Conservation (phyloP, 2,113 vertebrate species). For the Physeter macrocephalus region DNA sequence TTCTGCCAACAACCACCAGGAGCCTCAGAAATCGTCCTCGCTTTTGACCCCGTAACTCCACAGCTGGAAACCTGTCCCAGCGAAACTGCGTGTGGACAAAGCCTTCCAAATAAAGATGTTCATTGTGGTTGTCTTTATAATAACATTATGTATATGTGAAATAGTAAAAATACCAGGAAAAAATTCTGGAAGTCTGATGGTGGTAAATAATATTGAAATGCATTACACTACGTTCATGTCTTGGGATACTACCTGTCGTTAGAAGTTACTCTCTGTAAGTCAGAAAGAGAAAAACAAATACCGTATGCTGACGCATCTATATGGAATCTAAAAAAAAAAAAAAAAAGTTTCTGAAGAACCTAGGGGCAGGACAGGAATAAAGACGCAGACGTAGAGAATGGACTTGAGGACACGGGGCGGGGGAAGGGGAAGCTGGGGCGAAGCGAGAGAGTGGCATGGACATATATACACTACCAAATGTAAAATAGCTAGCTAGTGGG, state of each 20-base stretch:
- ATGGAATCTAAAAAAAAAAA: no score
- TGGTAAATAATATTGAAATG: rapidly evolving
- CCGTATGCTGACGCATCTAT: no score
- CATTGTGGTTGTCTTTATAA: not conserved
- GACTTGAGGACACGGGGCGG: no score
- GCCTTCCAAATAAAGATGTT: not conserved
- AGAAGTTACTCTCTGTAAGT: not conserved
- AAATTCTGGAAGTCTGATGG: not conserved
- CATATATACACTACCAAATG: no score
- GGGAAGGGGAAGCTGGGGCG: no score
- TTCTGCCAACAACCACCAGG: rapidly evolving
- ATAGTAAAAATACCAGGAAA: not conserved
- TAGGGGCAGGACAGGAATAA: no score
- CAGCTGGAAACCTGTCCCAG: not conserved
- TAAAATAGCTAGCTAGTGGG: no score
- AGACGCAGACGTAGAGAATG: no score
- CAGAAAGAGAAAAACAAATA: no score
- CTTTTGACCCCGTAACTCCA: no score
- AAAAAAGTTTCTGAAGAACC: no score
- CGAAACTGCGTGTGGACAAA: not conserved
- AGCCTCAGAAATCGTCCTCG: rapidly evolving
- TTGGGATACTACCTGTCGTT: rapidly evolving
- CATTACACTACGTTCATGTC: rapidly evolving
- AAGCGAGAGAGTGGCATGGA: no score
- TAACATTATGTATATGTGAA: not conserved